Conservation (phyloP, 1,140 invertebrate species). For the Platyscapa corneri region DNA sequence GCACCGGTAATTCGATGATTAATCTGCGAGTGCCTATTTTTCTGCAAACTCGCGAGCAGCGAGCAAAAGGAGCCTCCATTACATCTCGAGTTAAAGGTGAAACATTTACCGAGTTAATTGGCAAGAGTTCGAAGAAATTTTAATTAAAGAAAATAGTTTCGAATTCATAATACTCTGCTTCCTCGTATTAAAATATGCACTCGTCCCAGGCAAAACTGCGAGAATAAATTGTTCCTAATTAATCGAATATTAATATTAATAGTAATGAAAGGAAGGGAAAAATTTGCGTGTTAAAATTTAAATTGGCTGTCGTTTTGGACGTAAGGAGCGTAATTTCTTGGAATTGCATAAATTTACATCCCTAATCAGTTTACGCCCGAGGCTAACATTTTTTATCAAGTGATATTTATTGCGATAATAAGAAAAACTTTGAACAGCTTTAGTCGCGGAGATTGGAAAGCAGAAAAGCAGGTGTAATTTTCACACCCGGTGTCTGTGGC, state of each 20-base stretch:
- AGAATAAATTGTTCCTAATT: neutral
- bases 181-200: neutral
- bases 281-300: neutral
- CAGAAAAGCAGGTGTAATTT: too few species aligned
- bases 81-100: neutral
- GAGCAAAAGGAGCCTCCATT: neutral
- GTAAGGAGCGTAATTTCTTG: neutral
- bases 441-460: too few species aligned
- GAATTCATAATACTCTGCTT: neutral
- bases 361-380: neutral
- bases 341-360: neutral
- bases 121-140: neutral
- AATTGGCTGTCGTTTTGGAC: neutral
- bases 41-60: neutral
- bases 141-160: slow-evolving; percentile 8
- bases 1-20: neutral
- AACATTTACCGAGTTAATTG: slow-evolving; percentile 17
- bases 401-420: too few species aligned
- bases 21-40: neutral
- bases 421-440: too few species aligned
- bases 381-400: too few species aligned
- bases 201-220: neutral
- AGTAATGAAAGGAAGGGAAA: too few species aligned
- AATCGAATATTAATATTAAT: neutral
- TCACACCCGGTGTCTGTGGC: too few species aligned